Conservation (phyloP, 2,888 invertebrate species). For the Bruchidius siliquastri region DNA sequence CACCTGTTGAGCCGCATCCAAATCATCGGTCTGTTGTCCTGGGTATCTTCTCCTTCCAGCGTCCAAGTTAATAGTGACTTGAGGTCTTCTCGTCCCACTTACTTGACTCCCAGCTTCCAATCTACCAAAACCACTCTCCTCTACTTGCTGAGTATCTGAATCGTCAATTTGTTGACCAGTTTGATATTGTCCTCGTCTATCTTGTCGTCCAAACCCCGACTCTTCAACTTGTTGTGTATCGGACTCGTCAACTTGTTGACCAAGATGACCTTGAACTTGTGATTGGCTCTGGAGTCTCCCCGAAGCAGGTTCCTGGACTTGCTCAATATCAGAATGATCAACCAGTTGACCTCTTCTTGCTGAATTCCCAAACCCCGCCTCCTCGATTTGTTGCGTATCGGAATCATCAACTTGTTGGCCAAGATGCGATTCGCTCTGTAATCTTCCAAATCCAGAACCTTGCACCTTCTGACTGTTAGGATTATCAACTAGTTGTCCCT, state of each 20-base stretch:
- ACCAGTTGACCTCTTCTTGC: background rate
- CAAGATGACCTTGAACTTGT: slow-evolving; percentile 8
- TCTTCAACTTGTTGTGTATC: slow-evolving; percentile 11
- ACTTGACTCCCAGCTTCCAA: background rate
- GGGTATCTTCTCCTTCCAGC: background rate
- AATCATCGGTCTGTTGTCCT: slow-evolving; percentile 15
- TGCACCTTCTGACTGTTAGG: slow-evolving; percentile 10
- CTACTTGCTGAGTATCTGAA: slow-evolving; percentile 13
- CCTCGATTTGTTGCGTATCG: slow-evolving; percentile 10
- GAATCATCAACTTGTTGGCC: slow-evolving; percentile 16
- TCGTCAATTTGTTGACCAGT: slow-evolving; percentile 14
- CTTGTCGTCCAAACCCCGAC: slow-evolving; percentile 3
- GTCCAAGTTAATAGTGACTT: background rate
- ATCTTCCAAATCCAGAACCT: slow-evolving; percentile 13
- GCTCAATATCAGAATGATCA: background rate
- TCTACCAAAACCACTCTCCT: slow-evolving; percentile 5
- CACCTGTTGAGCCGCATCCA: slow-evolving; percentile 25
- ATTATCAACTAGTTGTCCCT: slow-evolving; percentile 6
- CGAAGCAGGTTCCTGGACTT: slow-evolving; percentile 7
- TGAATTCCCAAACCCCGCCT: slow-evolving; percentile 4
- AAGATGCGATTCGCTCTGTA: slow-evolving; percentile 11
- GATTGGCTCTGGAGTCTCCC: slow-evolving; percentile 6
- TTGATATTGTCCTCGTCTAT: slow-evolving; percentile 6
- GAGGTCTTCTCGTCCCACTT: background rate
- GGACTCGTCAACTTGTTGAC: slow-evolving; percentile 14